Percentiles rank a stretch among this genome's conserved stretches.
Conservation (phyloP, 2,888 invertebrate genomes). For the Phymatocera aterrima region DNA sequence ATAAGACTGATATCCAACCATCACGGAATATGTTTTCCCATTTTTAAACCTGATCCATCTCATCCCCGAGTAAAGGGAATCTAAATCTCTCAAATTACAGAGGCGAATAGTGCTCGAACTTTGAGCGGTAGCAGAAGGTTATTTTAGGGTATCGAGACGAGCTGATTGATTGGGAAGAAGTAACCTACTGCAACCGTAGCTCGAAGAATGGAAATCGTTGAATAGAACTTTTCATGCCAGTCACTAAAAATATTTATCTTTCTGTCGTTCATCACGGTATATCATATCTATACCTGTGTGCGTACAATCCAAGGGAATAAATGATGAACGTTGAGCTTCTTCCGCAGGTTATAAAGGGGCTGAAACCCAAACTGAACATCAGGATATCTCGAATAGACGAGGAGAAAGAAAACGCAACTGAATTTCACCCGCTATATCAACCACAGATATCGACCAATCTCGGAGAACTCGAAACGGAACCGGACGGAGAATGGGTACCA, state of each 20-base stretch:
- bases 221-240: not conserved
- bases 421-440: not conserved
- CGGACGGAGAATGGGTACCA: slow-evolving; percentile 44
- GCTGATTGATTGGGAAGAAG: slow-evolving; percentile 27
- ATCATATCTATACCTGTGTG: not conserved
- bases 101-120: not conserved
- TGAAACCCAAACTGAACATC: slow-evolving; percentile 57
- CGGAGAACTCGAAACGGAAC: slow-evolving; percentile 40
- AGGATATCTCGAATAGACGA: slow-evolving; percentile 58
- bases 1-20: no score
- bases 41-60: not conserved
- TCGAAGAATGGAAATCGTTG: not conserved
- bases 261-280: not conserved
- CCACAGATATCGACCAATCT: slow-evolving; percentile 34
- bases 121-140: not conserved
- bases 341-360: slow-evolving; percentile 56
- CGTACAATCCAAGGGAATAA: not conserved
- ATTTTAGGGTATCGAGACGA: not conserved
- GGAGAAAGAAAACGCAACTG: slow-evolving; percentile 25
- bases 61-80: not conserved
- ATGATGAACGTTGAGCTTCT: not conserved
- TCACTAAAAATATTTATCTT: not conserved
- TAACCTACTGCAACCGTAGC: not conserved
- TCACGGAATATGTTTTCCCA: not conserved
- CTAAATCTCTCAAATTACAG: not conserved